These are phyloP conservation scores for Drosophila quasianomalipes DNA, from an alignment of 2,888 invertebrate species.

Conservation along the genomic window DNA sequence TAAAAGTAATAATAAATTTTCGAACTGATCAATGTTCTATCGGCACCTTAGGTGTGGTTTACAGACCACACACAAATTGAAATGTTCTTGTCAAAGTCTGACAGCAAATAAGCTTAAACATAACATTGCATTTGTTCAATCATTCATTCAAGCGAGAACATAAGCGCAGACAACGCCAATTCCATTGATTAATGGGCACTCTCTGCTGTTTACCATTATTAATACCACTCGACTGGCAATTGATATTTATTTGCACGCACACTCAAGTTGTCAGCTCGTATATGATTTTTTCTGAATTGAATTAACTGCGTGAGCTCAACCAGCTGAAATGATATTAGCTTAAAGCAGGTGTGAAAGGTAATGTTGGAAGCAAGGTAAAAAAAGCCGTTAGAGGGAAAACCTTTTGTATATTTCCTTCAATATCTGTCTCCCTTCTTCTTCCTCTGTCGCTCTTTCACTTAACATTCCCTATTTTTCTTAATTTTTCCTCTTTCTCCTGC, in stretches of 20 bases:
- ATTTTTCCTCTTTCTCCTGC: rapidly evolving
- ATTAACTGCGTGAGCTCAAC: slow-evolving; percentile 12
- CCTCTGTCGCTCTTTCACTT: neutral
- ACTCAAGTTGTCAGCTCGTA: slow-evolving; percentile 32
- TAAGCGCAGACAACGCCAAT: slow-evolving; percentile 54
- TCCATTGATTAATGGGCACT: slow-evolving; percentile 64
- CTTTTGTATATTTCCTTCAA: neutral
- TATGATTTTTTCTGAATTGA: slow-evolving; percentile 22
- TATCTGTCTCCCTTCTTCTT: neutral
- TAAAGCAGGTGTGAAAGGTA: neutral
- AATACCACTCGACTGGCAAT: slow-evolving; percentile 49
- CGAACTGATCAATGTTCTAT: slow-evolving; percentile 16
- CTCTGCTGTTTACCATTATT: slow-evolving; percentile 56
- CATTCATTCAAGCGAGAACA: slow-evolving; percentile 28
- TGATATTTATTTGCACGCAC: slow-evolving; percentile 58
- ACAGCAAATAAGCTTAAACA: slow-evolving; percentile 42
- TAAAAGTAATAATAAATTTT: slow-evolving; percentile 22
- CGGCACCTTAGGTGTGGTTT: slow-evolving; percentile 68
- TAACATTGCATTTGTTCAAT: slow-evolving; percentile 31
- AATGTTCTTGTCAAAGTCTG: slow-evolving; percentile 68
- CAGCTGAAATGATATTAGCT: neutral
- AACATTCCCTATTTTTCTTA: neutral
- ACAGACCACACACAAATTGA: slow-evolving; percentile 59
- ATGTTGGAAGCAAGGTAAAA: neutral
- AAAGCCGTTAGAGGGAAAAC: neutral